phyloP scores from a whole-genome alignment of 2,888 invertebrate species.

The Beris morrisii region DNA sequence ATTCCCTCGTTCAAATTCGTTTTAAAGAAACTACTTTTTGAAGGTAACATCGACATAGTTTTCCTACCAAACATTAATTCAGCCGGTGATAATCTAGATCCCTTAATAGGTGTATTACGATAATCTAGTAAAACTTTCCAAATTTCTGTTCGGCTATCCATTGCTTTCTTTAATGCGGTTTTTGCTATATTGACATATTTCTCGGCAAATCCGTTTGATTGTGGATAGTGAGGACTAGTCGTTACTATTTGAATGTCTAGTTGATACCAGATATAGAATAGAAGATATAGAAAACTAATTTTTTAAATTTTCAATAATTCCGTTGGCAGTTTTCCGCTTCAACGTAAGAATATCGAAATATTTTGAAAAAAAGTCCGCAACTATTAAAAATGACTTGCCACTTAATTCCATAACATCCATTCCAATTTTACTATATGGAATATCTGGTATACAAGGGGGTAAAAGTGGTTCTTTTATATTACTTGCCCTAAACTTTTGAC shows the following conservation, averaged over 20 bases:
- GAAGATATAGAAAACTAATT: conserved; percentile 38
- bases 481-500: conserved; percentile 19
- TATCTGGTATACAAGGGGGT: conserved; percentile 17
- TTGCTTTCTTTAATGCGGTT: neutral
- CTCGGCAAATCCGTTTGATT: conserved; percentile 19
- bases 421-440: conserved; percentile 29
- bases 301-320: conserved; percentile 37
- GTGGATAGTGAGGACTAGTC: conserved; percentile 24
- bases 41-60: neutral
- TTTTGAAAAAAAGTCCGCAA: conserved; percentile 32
- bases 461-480: conserved; percentile 10
- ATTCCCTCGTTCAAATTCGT: neutral
- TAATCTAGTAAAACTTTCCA: conserved; percentile 5
- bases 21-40: neutral
- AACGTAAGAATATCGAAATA: conserved; percentile 38
- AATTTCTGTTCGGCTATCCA: neutral
- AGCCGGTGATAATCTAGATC: neutral
- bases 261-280: conserved; percentile 14
- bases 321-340: conserved; percentile 36
- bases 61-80: conserved; percentile 6
- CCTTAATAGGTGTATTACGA: neutral
- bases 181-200: conserved; percentile 16
- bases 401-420: conserved; percentile 35
- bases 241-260: conserved; percentile 20
- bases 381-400: neutral